Base-by-base conservation (phyloP, 53 echinoderm and acorn worm species). In the Echinometra lucunter region DNA sequence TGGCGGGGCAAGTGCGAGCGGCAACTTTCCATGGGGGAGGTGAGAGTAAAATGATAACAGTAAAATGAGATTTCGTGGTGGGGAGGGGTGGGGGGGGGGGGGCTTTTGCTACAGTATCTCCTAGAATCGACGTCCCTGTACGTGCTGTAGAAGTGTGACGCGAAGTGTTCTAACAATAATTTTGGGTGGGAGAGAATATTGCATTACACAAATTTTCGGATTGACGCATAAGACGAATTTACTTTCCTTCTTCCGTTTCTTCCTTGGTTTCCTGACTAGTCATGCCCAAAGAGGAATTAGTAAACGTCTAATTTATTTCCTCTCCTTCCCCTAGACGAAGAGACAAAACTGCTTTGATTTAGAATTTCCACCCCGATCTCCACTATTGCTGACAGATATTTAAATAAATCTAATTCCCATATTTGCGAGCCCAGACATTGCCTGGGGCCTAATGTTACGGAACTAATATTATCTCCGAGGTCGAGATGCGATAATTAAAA, bases 241-340 rank as follows among this genome's bases (percentile, higher is more conserved):
- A 47, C 49, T 49, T 85, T 25, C 28, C 49, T 85, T 85, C 53
- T 85, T 49, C 85, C 45, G 49, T 28, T 49, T 85, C 85, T 6
- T 10, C 85, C n/a, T n/a, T 42, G 18, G 9, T 40, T 78, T 78
- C 85, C n/a, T 49, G 45, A 85, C 85, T 28, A 85, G 85, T 85
- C 85, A 85, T 45, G 27, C 85, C 85, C 49, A 28, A 49, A 85
- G n/a, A 85, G 85, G 85, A 85, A 85, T 85, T 85, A 85, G 34
- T 21, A 49, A 49, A 85, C 85, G 85, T 85, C 85, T 85, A 85
- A 53, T 49, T 53, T 85, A 85, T 85, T 85, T 85, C 85, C 49
- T 85, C 53, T 19, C 28, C 30, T n/a, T 85, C 85, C 85, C 49
- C 53, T 6, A 81, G 44, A 40, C 25, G 21, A 44, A 42, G 12